These are phyloP conservation scores for human DNA, from an alignment of 2,113 vertebrate species.

Conservation along the genomic window DNA sequence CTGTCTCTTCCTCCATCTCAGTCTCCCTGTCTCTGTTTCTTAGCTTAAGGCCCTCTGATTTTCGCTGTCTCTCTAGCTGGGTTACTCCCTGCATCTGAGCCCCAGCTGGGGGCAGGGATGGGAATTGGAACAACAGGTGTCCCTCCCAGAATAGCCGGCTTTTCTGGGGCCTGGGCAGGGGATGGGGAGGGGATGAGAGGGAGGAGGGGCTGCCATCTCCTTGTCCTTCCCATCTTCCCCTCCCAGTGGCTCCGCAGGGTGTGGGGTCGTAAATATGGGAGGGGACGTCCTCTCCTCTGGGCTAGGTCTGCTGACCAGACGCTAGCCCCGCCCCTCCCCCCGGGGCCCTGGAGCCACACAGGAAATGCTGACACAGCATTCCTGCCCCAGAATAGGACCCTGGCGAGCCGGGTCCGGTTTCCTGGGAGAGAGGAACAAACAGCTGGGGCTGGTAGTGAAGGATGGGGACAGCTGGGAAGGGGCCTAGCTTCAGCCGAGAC, in stretches of 20 bases:
- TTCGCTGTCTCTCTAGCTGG: background rate
- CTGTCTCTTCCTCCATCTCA: background rate
- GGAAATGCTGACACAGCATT: conserved; percentile 53
- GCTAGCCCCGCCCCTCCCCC: background rate
- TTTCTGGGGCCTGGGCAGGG: conserved; percentile 81
- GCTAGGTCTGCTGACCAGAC: conserved; percentile 64
- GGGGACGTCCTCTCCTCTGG: background rate
- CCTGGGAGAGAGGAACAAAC: conserved; percentile 58
- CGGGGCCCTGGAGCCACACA: background rate
- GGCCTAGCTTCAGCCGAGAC: background rate
- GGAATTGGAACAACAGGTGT: conserved; percentile 76
- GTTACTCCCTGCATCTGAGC: background rate
- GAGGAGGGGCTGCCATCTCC: conserved; percentile 28
- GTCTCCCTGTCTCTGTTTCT: background rate
- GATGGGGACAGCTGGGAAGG: conserved; percentile 64
- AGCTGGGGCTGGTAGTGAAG: conserved; percentile 73
- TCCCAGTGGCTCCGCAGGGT: background rate
- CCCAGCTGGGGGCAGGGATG: conserved; percentile 62
- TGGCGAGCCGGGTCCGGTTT: conserved; percentile 39
- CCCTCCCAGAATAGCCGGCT: conserved; percentile 77
- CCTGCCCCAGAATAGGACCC: conserved; percentile 49
- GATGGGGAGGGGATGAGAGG: background rate
- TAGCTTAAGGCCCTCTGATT: background rate
- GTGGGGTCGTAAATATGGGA: background rate
- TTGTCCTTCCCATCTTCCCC: background rate